phyloP scores from a whole-genome alignment of 2,888 invertebrate species.

The Limenitis camilla region DNA sequence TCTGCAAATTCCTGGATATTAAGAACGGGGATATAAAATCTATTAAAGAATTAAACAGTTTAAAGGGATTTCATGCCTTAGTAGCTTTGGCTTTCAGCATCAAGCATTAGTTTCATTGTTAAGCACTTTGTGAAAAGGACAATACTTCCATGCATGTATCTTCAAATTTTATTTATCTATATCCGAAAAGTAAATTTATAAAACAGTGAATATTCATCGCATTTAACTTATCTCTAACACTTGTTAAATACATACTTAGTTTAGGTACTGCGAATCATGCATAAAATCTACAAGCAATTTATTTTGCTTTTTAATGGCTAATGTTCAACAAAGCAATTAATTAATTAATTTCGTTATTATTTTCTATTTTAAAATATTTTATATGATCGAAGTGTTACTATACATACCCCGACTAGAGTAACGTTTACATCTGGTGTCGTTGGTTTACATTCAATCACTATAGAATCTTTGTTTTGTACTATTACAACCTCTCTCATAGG shows the following conservation, averaged over 20 bases:
- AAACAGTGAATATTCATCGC: conserved; percentile 13
- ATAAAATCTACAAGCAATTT: conserved; percentile 37
- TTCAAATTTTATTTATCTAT: not conserved
- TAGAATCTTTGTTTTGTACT: conserved; percentile 40
- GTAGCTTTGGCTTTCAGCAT: conserved; percentile 38
- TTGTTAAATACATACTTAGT: conserved; percentile 12
- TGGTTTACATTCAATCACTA: conserved; percentile 65
- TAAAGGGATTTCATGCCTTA: conserved; percentile 42
- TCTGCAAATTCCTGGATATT: conserved; percentile 61
- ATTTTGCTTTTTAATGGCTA: conserved; percentile 6
- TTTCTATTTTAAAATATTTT: not conserved
- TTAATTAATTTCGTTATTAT: conserved; percentile 3
- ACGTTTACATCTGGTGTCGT: conserved; percentile 60
- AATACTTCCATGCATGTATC: conserved; percentile 10
- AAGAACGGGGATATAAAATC: conserved; percentile 48
- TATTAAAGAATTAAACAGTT: conserved; percentile 29
- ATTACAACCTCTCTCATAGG: conserved; percentile 55
- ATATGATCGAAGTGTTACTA: conserved; percentile 21
- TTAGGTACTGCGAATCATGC: conserved; percentile 35
- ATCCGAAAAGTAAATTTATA: not conserved
- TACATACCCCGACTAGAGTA: conserved; percentile 57
- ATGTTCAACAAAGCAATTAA: conserved; percentile 14
- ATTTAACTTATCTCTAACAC: conserved; percentile 7
- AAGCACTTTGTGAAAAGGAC: conserved; percentile 32
- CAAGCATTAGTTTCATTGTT: conserved; percentile 48